A percentile compares a stretch with the other conserved stretches of the same genome.
phyloP scores from a whole-genome alignment of 2,797 vertebrate genomes.

The Pterois miles region DNA sequence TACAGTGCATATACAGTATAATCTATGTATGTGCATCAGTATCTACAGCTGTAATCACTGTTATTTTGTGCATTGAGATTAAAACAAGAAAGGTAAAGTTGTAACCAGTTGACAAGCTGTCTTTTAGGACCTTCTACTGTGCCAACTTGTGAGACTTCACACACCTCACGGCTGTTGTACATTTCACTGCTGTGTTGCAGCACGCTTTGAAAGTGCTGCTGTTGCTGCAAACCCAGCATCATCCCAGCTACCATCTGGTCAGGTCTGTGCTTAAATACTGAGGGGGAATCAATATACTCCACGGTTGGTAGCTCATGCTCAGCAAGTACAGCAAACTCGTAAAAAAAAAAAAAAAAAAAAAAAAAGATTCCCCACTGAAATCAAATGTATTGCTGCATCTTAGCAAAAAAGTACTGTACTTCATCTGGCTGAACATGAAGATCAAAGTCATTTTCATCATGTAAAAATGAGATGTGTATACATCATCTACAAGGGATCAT shows the following conservation, averaged over 20 bases:
- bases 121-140: not conserved
- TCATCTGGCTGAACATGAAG: conserved; percentile 14
- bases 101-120: not conserved
- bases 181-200: conserved; percentile 33
- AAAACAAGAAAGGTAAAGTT: not conserved
- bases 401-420: conserved; percentile 1
- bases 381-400: conserved; percentile 25
- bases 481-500: not conserved
- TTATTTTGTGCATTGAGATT: not conserved
- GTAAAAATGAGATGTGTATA: not conserved
- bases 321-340: conserved; percentile 38
- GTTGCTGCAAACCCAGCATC: conserved; percentile 34
- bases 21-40: not conserved
- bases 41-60: not conserved
- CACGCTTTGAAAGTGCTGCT: conserved; percentile 21
- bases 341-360: conserved; percentile 52
- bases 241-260: conserved; percentile 55
- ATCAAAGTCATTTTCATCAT: conserved; percentile 35
- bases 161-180: conserved; percentile 17
- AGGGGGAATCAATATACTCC: conserved; percentile 46
- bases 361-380: conserved; percentile 43
- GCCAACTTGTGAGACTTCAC: not conserved
- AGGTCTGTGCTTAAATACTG: conserved; percentile 49
- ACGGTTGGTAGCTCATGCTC: conserved; percentile 54
- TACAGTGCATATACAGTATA: no score